Percentiles rank a stretch among this genome's conserved stretches.
These are phyloP conservation scores for Penaeus indicus DNA, from an alignment of 1,140 invertebrate species.

Conservation along the genomic window DNA sequence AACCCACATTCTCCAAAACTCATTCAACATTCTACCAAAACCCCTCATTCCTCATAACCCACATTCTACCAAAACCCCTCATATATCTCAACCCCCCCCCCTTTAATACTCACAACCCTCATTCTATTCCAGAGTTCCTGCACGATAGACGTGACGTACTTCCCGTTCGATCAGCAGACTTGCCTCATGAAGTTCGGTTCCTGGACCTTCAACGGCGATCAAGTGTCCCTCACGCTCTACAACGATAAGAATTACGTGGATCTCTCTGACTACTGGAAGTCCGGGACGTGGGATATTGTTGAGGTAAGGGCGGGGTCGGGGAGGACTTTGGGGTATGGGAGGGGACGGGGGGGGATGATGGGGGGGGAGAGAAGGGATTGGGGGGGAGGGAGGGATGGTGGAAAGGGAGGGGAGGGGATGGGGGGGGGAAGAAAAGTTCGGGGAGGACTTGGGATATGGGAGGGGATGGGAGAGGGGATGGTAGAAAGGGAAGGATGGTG, in stretches of 20 bases:
- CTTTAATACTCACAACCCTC: too few species aligned
- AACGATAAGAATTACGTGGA: constrained; percentile 96
- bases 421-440: too few species aligned
- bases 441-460: neutral
- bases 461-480: constrained; percentile 28
- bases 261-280: constrained; percentile 97
- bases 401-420: too few species aligned
- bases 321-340: constrained; percentile 81
- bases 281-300: constrained; percentile 99
- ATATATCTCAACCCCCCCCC: rapidly evolving
- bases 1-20: too few species aligned
- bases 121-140: constrained; percentile 87
- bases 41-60: too few species aligned
- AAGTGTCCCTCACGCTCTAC: constrained; percentile 93
- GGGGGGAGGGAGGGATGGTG: too few species aligned
- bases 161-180: constrained; percentile 99
- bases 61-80: too few species aligned
- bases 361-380: too few species aligned
- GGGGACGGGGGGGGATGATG: too few species aligned
- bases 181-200: constrained; percentile 99
- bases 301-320: constrained; percentile 80
- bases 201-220: constrained; percentile 99
- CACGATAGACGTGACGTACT: constrained; percentile 98
- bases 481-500: neutral
- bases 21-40: too few species aligned